Percentiles rank a stretch among this genome's conserved stretches.
phyloP scores from a whole-genome alignment of 2,888 invertebrate genomes.

The Iselma pallidipennis region DNA sequence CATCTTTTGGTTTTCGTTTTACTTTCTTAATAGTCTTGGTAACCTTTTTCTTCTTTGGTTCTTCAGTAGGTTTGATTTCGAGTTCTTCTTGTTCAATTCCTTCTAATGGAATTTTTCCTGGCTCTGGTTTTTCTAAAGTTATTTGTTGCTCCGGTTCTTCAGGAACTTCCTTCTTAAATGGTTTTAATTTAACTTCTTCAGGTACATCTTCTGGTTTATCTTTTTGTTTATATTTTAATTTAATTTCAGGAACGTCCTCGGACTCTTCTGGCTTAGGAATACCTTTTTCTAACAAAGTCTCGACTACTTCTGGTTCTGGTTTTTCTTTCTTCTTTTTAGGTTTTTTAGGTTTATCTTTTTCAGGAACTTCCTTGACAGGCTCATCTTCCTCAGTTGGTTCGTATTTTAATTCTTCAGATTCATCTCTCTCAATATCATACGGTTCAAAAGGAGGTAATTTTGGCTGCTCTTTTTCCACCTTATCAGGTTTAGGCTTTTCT shows the following conservation, averaged over 20 bases:
- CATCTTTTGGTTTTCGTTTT: constrained; percentile 39
- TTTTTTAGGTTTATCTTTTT: constrained; percentile 53
- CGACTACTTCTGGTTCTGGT: constrained; percentile 34
- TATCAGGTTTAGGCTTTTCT: constrained; percentile 18
- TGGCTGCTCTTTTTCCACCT: constrained; percentile 23
- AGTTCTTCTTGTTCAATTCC: constrained; percentile 41
- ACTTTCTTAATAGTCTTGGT: constrained; percentile 49
- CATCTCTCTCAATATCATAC: constrained; percentile 44
- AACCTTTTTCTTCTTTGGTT: constrained; percentile 37
- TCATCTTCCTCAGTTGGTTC: constrained; percentile 37
- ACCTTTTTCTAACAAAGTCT: constrained; percentile 40
- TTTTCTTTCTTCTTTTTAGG: constrained; percentile 39
- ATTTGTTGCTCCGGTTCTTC: constrained; percentile 33
- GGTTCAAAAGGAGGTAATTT: constrained; percentile 37
- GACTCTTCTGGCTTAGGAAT: constrained; percentile 42
- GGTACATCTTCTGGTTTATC: constrained; percentile 42
- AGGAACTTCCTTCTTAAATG: constrained; percentile 42
- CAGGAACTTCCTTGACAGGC: constrained; percentile 33
- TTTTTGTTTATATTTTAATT: constrained; percentile 50
- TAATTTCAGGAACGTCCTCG: constrained; percentile 54
- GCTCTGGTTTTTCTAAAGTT: constrained; percentile 32
- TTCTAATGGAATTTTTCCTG: constrained; percentile 40
- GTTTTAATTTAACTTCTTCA: constrained; percentile 51
- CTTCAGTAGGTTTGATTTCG: constrained; percentile 39
- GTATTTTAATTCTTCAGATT: constrained; percentile 53